phyloP scores from a whole-genome alignment of 2,888 invertebrate genomes.

The Spodoptera exigua region DNA sequence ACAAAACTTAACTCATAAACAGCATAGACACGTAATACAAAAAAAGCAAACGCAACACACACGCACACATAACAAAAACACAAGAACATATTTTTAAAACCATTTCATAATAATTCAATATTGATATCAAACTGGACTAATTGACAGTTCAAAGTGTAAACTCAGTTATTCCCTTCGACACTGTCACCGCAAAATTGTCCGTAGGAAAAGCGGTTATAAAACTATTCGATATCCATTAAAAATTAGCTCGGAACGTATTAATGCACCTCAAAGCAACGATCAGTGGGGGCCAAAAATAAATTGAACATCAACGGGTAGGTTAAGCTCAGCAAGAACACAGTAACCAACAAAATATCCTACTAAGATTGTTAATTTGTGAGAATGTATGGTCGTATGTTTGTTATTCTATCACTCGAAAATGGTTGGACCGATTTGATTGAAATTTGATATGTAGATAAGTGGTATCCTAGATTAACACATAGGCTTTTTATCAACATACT shows the following conservation, averaged over 20 bases:
- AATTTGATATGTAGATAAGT: too few relatives aligned
- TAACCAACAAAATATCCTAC: constrained; percentile 40
- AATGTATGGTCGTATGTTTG: too few relatives aligned
- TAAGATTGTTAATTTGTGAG: not conserved
- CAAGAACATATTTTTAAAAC: constrained; percentile 46
- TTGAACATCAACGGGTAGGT: constrained; percentile 63
- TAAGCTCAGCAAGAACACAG: constrained; percentile 38
- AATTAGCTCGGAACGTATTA: constrained; percentile 74
- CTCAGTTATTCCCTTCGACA: constrained; percentile 50
- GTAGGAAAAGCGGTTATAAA: constrained; percentile 54
- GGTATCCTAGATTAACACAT: too few relatives aligned
- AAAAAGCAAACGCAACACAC: not conserved
- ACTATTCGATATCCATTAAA: constrained; percentile 71
- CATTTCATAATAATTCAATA: constrained; percentile 56
- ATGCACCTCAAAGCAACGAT: constrained; percentile 71
- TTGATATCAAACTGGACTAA: constrained; percentile 53
- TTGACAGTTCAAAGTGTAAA: constrained; percentile 65
- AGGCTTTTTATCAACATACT: too few relatives aligned
- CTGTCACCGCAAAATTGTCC: constrained; percentile 63
- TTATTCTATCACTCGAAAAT: too few relatives aligned
- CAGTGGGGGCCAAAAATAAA: constrained; percentile 68
- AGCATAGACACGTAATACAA: too few relatives aligned
- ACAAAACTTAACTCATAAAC: too few relatives aligned
- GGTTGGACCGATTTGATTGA: too few relatives aligned
- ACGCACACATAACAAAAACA: not conserved